phyloP scores from a whole-genome alignment of 2,888 invertebrate species.

The Agrotis puta region DNA sequence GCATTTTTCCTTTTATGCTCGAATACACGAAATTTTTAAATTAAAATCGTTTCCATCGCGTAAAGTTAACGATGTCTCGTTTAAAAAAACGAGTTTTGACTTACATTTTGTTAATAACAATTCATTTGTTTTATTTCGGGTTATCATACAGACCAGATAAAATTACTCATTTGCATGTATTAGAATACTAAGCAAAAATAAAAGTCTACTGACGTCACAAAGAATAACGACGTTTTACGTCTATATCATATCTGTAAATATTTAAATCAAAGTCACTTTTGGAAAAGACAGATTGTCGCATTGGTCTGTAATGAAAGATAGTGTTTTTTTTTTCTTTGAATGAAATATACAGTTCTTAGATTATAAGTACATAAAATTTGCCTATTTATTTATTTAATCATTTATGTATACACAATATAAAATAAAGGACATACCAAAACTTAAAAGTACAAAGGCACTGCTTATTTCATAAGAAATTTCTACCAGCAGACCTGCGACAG shows the following conservation, averaged over 20 bases:
- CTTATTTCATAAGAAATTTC: no score
- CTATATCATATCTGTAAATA: not conserved
- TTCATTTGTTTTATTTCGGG: conserved; percentile 6
- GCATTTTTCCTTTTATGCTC: conserved; percentile 4
- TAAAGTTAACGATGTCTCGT: conserved; percentile 3
- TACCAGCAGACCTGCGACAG: no score
- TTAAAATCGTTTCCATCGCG: not conserved
- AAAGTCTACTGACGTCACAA: not conserved
- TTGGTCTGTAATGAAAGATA: no score
- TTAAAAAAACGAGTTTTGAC: not conserved
- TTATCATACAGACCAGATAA: not conserved
- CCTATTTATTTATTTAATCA: no score
- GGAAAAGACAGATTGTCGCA: not conserved
- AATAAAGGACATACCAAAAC: no score
- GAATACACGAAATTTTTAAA: not conserved
- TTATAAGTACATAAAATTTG: no score
- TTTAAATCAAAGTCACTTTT: not conserved
- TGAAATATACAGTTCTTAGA: no score
- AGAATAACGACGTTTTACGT: not conserved
- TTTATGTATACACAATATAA: no score
- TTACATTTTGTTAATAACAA: conserved; percentile 14
- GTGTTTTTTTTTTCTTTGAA: no score
- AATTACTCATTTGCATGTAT: not conserved
- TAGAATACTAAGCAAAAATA: not conserved
- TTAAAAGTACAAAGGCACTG: no score